Conservation (phyloP, 1,140 invertebrate species). For the Cardiocondyla obscurior region DNA sequence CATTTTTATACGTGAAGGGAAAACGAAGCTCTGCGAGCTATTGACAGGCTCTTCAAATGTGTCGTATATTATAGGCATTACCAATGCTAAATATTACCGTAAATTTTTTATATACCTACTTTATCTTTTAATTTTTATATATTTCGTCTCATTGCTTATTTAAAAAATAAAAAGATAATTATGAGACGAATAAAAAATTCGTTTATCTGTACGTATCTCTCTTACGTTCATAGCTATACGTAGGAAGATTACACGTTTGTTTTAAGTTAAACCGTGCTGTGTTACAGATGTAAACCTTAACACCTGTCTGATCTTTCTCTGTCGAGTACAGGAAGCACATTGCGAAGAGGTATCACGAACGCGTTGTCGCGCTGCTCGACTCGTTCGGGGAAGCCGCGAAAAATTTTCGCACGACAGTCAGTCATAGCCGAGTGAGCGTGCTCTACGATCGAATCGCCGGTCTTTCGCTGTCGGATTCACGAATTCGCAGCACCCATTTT, state of each 20-base stretch:
- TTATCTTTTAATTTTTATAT: background rate
- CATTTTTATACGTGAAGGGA: conserved; percentile 29
- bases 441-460: conserved; percentile 51
- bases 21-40: conserved; percentile 28
- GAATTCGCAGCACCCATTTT: conserved; percentile 80
- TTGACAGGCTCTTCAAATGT: conserved; percentile 12
- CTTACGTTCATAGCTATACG: too few relatives aligned
- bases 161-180: background rate
- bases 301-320: conserved; percentile 28
- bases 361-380: conserved; percentile 32
- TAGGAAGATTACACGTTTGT: background rate
- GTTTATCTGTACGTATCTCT: background rate
- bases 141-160: too few relatives aligned
- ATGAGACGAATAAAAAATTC: background rate
- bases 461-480: conserved; percentile 72
- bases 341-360: conserved; percentile 23
- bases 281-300: background rate
- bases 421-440: conserved; percentile 34
- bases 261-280: background rate
- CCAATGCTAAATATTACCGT: background rate
- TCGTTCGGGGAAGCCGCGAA: background rate
- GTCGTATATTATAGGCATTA: conserved; percentile 29
- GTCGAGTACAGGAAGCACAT: conserved; percentile 18
- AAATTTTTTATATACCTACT: background rate
- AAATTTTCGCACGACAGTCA: conserved; percentile 62